phyloP scores from a whole-genome alignment of 2,888 invertebrate genomes.

The Machimus rusticus region DNA sequence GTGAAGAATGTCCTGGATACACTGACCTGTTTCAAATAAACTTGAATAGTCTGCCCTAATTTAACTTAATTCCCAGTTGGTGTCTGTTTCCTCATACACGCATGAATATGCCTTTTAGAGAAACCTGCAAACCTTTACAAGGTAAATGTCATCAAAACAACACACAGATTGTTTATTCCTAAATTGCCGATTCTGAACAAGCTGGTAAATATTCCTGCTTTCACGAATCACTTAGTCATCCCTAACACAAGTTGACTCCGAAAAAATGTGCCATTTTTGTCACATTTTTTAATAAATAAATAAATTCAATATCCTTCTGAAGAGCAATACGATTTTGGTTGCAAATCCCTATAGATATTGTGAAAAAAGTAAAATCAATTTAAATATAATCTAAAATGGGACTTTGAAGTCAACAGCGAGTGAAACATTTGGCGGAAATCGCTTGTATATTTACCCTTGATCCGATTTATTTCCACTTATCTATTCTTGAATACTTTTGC shows the following conservation, averaged over 20 bases:
- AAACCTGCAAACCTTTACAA: not conserved
- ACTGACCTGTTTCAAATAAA: not conserved
- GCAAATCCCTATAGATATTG: not conserved
- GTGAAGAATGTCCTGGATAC: not conserved
- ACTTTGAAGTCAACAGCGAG: not conserved
- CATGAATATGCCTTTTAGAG: not conserved
- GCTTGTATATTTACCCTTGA: not conserved
- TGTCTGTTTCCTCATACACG: not conserved
- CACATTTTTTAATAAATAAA: not conserved
- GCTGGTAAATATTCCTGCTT: not conserved
- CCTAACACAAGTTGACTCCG: not conserved
- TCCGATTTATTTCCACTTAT: not conserved
- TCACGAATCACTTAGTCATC: not conserved
- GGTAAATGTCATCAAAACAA: not conserved
- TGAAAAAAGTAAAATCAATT: not conserved
- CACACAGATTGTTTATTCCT: not conserved
- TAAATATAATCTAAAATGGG: not conserved
- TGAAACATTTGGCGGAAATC: not conserved
- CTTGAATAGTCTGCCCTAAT: not conserved
- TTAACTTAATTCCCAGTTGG: not conserved
- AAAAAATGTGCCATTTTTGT: not conserved
- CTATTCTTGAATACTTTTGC: not conserved
- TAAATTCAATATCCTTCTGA: not conserved
- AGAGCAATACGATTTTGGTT: not conserved
- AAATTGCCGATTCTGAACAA: not conserved